Evolutionary conservation across 37 sponge, comb jelly and placozoan genomes (phyloP), one percentile per base, ranked within the genome.

Genomic region (Aplysina aerophoba): DNA sequence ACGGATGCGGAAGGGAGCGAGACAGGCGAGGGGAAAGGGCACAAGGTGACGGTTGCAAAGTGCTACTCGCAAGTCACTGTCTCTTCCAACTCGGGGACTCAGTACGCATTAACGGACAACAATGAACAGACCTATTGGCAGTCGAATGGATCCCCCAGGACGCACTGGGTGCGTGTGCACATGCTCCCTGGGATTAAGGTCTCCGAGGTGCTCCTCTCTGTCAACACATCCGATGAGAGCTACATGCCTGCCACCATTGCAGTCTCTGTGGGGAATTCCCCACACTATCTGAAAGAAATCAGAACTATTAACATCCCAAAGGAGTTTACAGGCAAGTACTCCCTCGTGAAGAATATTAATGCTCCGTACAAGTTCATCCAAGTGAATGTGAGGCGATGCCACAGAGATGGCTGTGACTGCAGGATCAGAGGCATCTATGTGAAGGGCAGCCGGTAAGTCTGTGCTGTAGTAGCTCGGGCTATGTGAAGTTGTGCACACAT

Each of bases 351-450:
- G 36, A 85, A 79, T n/a, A 35, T 94, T 12, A 17, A 80, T 59
- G 36, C 59, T 17, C 79, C 75, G 24, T 94, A 86, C 71, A 82
- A 79, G 13, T 88, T 78, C 44, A 44, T 91, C 25, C 95, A 96
- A 65, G 62, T 96, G 68, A 93, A 91, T 86, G 85, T 96, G 59
- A 83, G 35, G 39, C 82, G 87, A 55, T 96, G 96, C 65, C 89
- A 92, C 57, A 88, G 87, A 40, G 96, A 93, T 38, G 96, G 96
- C 39, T 96, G 96, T 75, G 96, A 96, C 75, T 83, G 84, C 19
- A 61, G 89, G 19, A 54, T 96, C 22, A 73, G 94, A 66, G 92
- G 92, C 24, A 77, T 96, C 22, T 60, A 83, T 81, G 67, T 93
- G 59, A 88, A 83, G 39, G 96, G 96, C 2, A 89, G 63, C 88